phyloP scores from a whole-genome alignment of 2,888 invertebrate species.

The Taenaris catops region DNA sequence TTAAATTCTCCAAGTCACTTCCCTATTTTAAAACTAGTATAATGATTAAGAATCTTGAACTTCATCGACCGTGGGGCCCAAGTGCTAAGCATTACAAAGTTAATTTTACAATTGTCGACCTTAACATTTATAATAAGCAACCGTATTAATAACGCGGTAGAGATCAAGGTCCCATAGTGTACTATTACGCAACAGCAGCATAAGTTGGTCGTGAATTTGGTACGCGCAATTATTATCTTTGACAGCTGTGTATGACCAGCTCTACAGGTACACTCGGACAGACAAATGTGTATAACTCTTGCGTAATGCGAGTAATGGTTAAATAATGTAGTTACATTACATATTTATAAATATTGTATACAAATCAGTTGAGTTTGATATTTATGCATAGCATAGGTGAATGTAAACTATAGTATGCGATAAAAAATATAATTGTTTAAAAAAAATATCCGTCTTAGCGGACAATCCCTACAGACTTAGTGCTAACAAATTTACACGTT shows the following conservation, averaged over 20 bases:
- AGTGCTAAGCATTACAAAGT: conserved; percentile 31
- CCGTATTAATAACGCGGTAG: conserved; percentile 29
- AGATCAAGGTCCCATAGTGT: conserved; percentile 24
- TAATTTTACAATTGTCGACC: conserved; percentile 15
- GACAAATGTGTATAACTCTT: conserved; percentile 36
- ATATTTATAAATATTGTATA: too few species aligned
- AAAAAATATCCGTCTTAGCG: too few species aligned
- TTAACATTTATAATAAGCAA: conserved; percentile 17
- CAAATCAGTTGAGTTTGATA: too few species aligned
- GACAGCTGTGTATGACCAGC: conserved; percentile 56
- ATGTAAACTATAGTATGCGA: too few species aligned
- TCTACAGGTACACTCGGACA: conserved; percentile 47
- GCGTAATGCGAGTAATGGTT: conserved; percentile 12
- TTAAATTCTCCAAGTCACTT: conserved; percentile 51
- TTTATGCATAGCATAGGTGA: too few species aligned
- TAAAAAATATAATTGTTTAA: too few species aligned
- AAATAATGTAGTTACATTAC: too few species aligned
- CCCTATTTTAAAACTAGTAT: conserved; percentile 52
- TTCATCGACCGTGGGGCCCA: conserved; percentile 64
- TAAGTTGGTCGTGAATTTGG: conserved; percentile 54
- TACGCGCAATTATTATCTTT: conserved; percentile 72
- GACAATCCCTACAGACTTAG: too few species aligned
- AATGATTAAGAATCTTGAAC: conserved; percentile 62
- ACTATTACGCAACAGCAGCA: conserved; percentile 34
- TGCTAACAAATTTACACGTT: too few species aligned